phyloP scores from a whole-genome alignment of 1,140 invertebrate species.

The Stegodyphus mimosarum region DNA sequence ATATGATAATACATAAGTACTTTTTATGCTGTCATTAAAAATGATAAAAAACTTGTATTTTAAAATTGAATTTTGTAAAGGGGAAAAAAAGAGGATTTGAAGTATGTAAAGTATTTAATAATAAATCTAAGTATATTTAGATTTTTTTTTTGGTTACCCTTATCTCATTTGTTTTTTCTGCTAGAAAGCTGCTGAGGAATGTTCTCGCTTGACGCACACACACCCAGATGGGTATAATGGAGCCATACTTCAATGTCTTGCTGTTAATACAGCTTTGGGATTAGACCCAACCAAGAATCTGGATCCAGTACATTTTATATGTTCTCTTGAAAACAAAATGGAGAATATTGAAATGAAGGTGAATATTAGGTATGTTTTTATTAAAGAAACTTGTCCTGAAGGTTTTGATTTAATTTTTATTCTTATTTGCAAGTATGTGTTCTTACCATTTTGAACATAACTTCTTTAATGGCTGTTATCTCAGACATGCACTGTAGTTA shows the following conservation, averaged over 20 bases:
- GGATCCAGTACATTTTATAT: constrained; percentile 63
- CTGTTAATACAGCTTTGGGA: constrained; percentile 68
- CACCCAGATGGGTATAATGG: constrained; percentile 77
- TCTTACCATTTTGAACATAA: too few relatives aligned
- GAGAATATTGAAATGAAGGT: constrained; percentile 71
- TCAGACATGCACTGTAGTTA: too few relatives aligned
- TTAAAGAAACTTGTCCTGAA: background rate
- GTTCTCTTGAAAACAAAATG: constrained; percentile 74
- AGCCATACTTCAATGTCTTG: constrained; percentile 74
- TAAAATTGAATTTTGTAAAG: too few relatives aligned
- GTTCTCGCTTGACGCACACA: constrained; percentile 77
- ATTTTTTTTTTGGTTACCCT: background rate
- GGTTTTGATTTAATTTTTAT: too few relatives aligned
- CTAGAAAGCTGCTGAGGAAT: constrained; percentile 67
- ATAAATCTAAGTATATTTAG: background rate
- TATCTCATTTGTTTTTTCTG: background rate
- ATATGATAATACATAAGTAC: too few relatives aligned
- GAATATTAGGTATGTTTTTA: constrained; percentile 46
- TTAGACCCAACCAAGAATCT: constrained; percentile 61
- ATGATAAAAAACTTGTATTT: too few relatives aligned
- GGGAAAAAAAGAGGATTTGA: too few relatives aligned
- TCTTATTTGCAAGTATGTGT: too few relatives aligned
- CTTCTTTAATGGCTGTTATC: too few relatives aligned
- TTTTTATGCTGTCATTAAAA: too few relatives aligned
- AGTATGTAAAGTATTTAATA: background rate